These are phyloP conservation scores for Ceratitis capitata DNA, from an alignment of 1,140 invertebrate genomes.

Conservation along the genomic window DNA sequence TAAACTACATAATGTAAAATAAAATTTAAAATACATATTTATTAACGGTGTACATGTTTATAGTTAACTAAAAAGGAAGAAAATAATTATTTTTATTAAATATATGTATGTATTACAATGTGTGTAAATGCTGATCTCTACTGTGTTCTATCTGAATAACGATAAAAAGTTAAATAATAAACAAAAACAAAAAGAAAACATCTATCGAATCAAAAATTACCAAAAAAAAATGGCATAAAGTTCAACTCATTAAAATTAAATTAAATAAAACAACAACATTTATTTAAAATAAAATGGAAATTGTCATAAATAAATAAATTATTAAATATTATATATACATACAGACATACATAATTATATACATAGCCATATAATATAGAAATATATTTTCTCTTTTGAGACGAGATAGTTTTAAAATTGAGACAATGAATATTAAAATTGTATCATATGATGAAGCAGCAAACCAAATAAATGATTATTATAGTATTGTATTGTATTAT, in stretches of 20 bases:
- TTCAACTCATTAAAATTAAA: slow-evolving; percentile 38
- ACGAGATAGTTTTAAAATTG: slow-evolving; percentile 28
- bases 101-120: neutral
- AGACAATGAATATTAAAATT: slow-evolving; percentile 28
- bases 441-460: slow-evolving; percentile 12
- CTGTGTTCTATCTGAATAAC: slow-evolving; percentile 45
- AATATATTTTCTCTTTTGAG: slow-evolving; percentile 29
- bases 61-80: neutral
- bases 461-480: too few species aligned
- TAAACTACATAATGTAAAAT: too few species aligned
- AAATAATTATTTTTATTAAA: neutral
- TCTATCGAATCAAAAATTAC: slow-evolving; percentile 42
- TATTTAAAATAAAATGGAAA: slow-evolving; percentile 23
- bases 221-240: slow-evolving; percentile 39
- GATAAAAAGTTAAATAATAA: slow-evolving; percentile 38
- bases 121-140: slow-evolving; percentile 44
- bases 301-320: slow-evolving; percentile 39
- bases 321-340: slow-evolving; percentile 6
- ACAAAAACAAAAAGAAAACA: slow-evolving; percentile 27
- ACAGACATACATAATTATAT: neutral
- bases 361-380: slow-evolving; percentile 37
- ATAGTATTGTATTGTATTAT: neutral
- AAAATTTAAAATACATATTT: too few species aligned
- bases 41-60: too few species aligned
- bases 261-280: slow-evolving; percentile 28